Conservation (phyloP, 1,140 invertebrate genomes). For the Ridgeia piscesae region DNA sequence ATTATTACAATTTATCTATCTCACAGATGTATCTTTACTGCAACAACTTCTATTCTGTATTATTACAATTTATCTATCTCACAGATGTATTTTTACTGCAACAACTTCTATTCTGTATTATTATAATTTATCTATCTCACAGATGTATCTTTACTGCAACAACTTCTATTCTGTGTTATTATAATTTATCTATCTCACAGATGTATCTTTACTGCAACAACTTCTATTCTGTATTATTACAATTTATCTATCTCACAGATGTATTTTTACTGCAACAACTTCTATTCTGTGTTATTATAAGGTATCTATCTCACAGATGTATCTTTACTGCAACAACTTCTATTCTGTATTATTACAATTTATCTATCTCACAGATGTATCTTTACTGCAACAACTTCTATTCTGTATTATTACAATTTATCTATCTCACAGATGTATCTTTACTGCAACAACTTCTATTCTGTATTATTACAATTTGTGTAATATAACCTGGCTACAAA, state of each 20-base stretch:
- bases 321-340: background rate
- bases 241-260: background rate
- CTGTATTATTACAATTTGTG: background rate
- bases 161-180: too few species aligned
- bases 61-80: background rate
- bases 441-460: background rate
- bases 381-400: background rate
- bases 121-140: background rate
- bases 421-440: background rate
- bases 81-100: background rate
- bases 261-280: background rate
- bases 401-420: background rate
- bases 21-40: background rate
- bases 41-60: too few species aligned
- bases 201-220: background rate
- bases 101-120: too few species aligned
- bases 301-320: background rate
- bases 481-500: background rate
- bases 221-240: too few species aligned
- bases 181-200: background rate
- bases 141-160: background rate
- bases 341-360: background rate
- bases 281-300: too few species aligned
- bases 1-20: background rate
- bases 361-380: background rate